These are phyloP conservation scores for Cryptocephalus primarius DNA, from an alignment of 2,888 invertebrate genomes.

Conservation along the genomic window DNA sequence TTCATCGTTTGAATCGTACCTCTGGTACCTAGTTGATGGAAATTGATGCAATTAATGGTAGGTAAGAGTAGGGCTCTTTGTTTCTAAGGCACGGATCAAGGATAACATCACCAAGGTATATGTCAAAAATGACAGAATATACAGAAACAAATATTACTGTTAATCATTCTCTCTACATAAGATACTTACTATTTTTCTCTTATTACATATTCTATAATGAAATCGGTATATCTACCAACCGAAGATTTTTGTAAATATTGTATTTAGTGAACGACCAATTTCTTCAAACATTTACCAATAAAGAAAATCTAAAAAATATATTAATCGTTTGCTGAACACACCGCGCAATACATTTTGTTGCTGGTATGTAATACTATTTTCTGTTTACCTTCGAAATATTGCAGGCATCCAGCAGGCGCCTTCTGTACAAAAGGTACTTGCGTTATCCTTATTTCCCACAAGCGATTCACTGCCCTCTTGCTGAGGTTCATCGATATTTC, in stretches of 20 bases:
- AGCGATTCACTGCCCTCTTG: slow-evolving; percentile 51
- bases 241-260: too few relatives aligned
- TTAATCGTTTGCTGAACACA: too few relatives aligned
- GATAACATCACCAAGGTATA: slow-evolving; percentile 1
- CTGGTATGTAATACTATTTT: too few relatives aligned
- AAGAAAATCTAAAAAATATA: too few relatives aligned
- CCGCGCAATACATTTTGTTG: too few relatives aligned
- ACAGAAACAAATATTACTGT: slow-evolving; percentile 1
- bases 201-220: too few relatives aligned
- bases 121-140: not conserved
- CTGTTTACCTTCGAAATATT: slow-evolving; percentile 49
- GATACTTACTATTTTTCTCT: too few relatives aligned
- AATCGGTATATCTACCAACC: too few relatives aligned
- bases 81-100: slow-evolving; percentile 1
- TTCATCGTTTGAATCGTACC: slow-evolving; percentile 66
- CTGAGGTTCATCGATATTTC: slow-evolving; percentile 46
- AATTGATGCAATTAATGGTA: slow-evolving; percentile 1
- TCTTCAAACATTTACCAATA: too few relatives aligned
- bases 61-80: not conserved
- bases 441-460: slow-evolving; percentile 68
- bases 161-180: too few relatives aligned
- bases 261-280: too few relatives aligned
- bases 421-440: slow-evolving; percentile 68
- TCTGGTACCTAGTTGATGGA: slow-evolving; percentile 22
- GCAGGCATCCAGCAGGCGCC: slow-evolving; percentile 67